Evolutionary conservation across 92 coral and sea anemone genomes (phyloP).

Genomic region (Scolanthus callimorphus): DNA sequence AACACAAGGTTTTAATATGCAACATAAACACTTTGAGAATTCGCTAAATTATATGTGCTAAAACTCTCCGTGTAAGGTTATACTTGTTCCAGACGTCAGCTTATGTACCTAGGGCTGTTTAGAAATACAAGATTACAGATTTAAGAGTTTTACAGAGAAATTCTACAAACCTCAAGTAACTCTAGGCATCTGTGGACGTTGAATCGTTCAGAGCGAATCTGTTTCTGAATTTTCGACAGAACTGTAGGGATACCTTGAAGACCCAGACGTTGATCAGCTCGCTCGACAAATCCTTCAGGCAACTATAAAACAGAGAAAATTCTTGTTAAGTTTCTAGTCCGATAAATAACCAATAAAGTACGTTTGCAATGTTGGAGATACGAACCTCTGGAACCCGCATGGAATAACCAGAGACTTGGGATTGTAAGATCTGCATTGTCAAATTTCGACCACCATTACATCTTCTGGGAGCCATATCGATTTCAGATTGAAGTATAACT

Average conservation of each 20-base stretch:
- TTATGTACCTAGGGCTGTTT: too few species aligned
- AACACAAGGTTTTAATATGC: too few species aligned
- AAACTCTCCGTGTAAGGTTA: too few species aligned
- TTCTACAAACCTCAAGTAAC: constrained; percentile 4
- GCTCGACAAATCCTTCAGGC: constrained; percentile 64
- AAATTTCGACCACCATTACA: constrained; percentile 37
- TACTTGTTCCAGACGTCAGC: too few species aligned
- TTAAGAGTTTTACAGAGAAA: not conserved
- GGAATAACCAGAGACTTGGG: constrained; percentile 62
- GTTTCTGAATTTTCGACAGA: constrained; percentile 61
- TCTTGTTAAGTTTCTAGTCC: not conserved
- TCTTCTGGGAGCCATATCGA: constrained; percentile 53
- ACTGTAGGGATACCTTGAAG: constrained; percentile 69
- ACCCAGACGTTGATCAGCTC: constrained; percentile 74
- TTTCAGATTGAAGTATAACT: not conserved
- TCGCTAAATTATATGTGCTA: too few species aligned
- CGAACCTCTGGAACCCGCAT: constrained; percentile 65
- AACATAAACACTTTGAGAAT: too few species aligned
- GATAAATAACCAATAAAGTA: not conserved
- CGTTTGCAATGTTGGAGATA: constrained; percentile 2
- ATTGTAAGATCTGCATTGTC: constrained; percentile 39
- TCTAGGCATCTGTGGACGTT: constrained; percentile 27
- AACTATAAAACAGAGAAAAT: constrained; percentile 40
- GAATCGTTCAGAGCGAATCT: constrained; percentile 55
- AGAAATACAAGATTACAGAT: too few species aligned